Base-by-base conservation (phyloP, 92 coral and sea anemone genomes). In the Hydrozoanthus gracilis region DNA sequence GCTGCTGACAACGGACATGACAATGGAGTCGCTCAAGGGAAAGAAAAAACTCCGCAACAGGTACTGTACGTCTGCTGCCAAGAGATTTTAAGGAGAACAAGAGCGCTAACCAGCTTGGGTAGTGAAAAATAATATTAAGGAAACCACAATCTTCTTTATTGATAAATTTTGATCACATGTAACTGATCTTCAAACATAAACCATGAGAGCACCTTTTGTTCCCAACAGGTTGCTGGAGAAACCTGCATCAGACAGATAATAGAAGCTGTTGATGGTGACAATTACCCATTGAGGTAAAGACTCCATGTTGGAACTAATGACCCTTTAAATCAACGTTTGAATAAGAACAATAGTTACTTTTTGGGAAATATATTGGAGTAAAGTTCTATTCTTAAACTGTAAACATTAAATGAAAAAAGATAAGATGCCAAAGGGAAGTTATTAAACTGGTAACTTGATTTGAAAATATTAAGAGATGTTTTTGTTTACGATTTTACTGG, bases 21-120 rank as follows among this genome's bases (percentile, higher is more conserved):
- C 27, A 77, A 49, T 3, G 27, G 8, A 3, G 49, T 66, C 18
- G 73, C 70, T 61, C 90, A 77, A 39, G 78, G 90, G 78, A 96
- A 96, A 73, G 95, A 93, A 46, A 96, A 87, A 82, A 89, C 98
- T 10, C 90, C 98, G 18, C 98, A 95, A 46, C 99, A 96, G 90
- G 99, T 96, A 88, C 18, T 35, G 39, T 27, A 27, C 39, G 39
- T 51, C 7, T 18, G 46, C n/a, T 52, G 55, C 20, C 69, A 7
- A 27, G 0, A 62, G 3, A 16, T n/a, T 47, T 4, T 4, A 7
- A 4, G 2, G 39, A 27, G 39, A 27, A 27, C 39, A 27, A 27
- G 1, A 27, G 39, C 39, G 39, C 39, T 27, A 27, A 27, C 39
- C 2, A 27, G 39, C 39, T 27, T 27, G 39, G 2, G 39, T 27